Percentiles rank a stretch among this genome's conserved stretches.
Conservation (phyloP, 1,140 invertebrate species). For the Aphaenogaster rudis region DNA sequence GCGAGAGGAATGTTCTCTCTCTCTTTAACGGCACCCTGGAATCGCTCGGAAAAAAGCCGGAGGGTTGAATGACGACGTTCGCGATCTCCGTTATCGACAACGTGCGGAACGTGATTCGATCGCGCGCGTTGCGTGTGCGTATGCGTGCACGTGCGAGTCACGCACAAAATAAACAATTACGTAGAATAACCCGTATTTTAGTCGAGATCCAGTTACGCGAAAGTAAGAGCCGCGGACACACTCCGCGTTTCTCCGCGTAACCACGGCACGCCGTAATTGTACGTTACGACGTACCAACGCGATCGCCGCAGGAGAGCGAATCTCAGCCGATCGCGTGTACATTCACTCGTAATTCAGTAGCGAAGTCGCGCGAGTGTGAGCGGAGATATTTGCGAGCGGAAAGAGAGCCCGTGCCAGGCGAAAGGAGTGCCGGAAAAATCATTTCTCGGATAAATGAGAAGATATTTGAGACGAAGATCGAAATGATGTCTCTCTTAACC, state of each 20-base stretch:
- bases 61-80: conserved; percentile 39
- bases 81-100: not conserved
- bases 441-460: not conserved
- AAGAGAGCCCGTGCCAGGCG: not conserved
- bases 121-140: not conserved
- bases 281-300: not conserved
- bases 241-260: not conserved
- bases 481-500: too few relatives aligned
- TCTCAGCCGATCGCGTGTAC: not conserved
- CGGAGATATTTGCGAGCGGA: not conserved
- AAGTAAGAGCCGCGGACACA: conserved; percentile 64
- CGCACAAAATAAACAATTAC: conserved; percentile 64
- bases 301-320: not conserved
- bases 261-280: conserved; percentile 10
- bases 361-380: not conserved
- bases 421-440: not conserved
- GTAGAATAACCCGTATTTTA: conserved; percentile 56
- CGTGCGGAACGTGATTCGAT: conserved; percentile 18
- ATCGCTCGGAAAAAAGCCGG: not conserved
- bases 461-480: not conserved
- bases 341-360: not conserved
- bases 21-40: not conserved
- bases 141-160: not conserved
- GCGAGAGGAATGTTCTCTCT: not conserved
- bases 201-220: conserved; percentile 62